Evolutionary conservation across 53 echinoderm and acorn worm genomes (phyloP).

Genomic region (Luidia sarsii): DNA sequence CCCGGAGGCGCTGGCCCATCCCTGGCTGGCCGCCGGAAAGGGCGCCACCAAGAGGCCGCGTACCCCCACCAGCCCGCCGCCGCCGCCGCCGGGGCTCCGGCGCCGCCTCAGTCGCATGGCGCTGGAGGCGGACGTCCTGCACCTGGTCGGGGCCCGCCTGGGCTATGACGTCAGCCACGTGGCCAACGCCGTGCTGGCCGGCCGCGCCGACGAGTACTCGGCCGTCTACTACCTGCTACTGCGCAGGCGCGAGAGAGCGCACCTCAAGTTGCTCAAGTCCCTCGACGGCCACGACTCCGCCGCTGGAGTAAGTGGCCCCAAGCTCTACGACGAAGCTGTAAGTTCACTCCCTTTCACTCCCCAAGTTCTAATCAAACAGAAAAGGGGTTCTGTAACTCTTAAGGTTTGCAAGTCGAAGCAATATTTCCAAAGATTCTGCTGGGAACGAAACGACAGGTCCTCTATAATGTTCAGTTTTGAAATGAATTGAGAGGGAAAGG

Average conservation of each 20-base stretch:
- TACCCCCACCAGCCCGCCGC: not conserved
- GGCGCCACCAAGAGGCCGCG: not conserved
- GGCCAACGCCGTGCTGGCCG: constrained; percentile 76
- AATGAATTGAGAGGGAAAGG: no score
- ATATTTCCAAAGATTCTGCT: no score
- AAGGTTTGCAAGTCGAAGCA: no score
- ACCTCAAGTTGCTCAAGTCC: constrained; percentile 36
- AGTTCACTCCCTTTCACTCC: no score
- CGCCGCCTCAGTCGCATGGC: constrained; percentile 81
- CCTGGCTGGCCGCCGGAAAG: constrained; percentile 63
- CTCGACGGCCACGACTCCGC: not conserved
- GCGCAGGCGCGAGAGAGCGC: constrained; percentile 56
- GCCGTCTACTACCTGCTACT: constrained; percentile 82
- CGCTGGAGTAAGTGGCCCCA: constrained; percentile 27
- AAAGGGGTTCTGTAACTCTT: no score
- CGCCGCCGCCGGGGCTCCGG: constrained; percentile 31
- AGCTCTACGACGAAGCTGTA: constrained; percentile 42
- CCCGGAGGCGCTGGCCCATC: constrained; percentile 65
- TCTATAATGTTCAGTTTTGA: no score
- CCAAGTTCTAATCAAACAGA: not conserved
- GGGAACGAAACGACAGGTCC: no score
- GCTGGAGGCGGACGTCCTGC: constrained; percentile 78
- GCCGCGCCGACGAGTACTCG: constrained; percentile 84
- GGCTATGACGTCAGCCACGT: constrained; percentile 83
- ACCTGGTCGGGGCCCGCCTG: constrained; percentile 67